phyloP scores from a whole-genome alignment of 2,113 vertebrate genomes.

The Herpailurus yagouaroundi region DNA sequence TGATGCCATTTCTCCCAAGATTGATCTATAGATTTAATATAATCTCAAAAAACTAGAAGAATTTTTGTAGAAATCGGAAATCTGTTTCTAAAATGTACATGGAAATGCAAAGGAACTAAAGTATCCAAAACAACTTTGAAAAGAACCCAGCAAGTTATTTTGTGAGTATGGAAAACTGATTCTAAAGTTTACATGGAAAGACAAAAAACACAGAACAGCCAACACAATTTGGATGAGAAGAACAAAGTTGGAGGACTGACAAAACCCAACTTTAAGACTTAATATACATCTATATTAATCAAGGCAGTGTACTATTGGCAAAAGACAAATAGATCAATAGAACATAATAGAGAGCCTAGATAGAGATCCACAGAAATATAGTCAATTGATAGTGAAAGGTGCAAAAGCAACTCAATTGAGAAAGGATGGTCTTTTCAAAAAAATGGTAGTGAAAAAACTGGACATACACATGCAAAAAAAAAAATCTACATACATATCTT shows the following conservation, averaged over 20 bases:
- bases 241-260: background rate
- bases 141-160: background rate
- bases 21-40: background rate
- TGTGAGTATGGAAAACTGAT: background rate
- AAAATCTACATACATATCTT: background rate
- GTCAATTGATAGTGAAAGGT: background rate
- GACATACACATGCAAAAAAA: background rate
- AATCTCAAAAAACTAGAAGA: background rate
- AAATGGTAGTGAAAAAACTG: background rate
- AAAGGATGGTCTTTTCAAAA: background rate
- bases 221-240: background rate
- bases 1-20: background rate
- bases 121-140: background rate
- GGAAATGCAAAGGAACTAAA: background rate
- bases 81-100: background rate
- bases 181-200: background rate
- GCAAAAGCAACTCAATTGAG: background rate
- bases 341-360: background rate
- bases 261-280: background rate
- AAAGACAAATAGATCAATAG: background rate
- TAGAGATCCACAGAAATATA: background rate
- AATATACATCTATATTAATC: background rate
- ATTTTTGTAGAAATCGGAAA: background rate
- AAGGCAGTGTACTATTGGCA: background rate
- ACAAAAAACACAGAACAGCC: background rate